A percentile compares a stretch with the other conserved stretches of the same genome.
These are phyloP conservation scores for Epirrita christyi DNA, from an alignment of 2,888 invertebrate species.

Conservation along the genomic window DNA sequence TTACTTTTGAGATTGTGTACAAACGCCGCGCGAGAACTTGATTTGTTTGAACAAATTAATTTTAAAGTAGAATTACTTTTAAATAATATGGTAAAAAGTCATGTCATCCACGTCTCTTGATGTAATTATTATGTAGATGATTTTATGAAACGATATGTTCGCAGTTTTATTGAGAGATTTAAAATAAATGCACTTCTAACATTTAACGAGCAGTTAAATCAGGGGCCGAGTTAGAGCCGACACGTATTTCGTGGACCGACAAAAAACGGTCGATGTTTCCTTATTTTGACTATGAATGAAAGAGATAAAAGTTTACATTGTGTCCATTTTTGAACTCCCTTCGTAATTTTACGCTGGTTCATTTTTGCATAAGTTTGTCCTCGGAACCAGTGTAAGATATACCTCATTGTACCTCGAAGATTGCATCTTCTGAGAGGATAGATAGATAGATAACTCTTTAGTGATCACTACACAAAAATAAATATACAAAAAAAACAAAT, in stretches of 20 bases:
- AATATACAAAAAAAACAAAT: too few species aligned
- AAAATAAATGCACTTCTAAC: conserved; percentile 3
- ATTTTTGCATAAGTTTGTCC: neutral
- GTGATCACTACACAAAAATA: too few species aligned
- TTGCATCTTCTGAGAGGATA: neutral
- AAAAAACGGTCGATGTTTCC: too few species aligned
- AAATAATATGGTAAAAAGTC: neutral
- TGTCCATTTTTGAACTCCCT: too few species aligned
- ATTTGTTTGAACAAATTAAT: conserved; percentile 22
- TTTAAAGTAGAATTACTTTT: conserved; percentile 1
- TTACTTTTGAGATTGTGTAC: conserved; percentile 30
- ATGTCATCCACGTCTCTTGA: neutral
- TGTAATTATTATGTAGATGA: neutral
- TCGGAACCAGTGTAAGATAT: neutral
- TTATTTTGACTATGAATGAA: too few species aligned
- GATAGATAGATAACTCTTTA: too few species aligned
- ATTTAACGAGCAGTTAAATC: too few species aligned
- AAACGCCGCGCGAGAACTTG: conserved; percentile 9
- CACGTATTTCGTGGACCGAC: too few species aligned
- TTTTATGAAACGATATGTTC: neutral
- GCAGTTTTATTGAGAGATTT: neutral
- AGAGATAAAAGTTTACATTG: too few species aligned
- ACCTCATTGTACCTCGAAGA: conserved; percentile 5
- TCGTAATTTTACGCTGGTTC: too few species aligned
- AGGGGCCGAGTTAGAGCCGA: too few species aligned